Conservation (phyloP, 2,113 vertebrate genomes). For the Apteryx mantelli region DNA sequence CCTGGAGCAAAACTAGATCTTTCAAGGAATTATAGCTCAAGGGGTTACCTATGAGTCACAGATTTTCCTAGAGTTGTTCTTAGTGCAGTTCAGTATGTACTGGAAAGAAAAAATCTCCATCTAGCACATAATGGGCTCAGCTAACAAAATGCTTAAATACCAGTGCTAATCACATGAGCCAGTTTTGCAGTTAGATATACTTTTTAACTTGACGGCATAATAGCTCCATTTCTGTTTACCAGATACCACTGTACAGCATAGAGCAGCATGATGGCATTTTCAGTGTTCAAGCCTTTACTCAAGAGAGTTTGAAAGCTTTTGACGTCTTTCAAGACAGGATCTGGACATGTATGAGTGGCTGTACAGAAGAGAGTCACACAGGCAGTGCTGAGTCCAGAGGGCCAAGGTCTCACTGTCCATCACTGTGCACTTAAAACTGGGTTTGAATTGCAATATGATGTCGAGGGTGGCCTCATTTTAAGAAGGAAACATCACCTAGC, state of each 20-base stretch:
- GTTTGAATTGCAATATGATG: neutral
- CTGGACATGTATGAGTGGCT: neutral
- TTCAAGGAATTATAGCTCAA: neutral
- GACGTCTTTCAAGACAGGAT: neutral
- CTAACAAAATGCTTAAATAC: neutral
- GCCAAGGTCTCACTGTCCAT: neutral
- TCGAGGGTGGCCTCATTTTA: neutral
- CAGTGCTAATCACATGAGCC: neutral
- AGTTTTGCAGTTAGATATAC: neutral
- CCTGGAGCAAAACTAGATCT: neutral
- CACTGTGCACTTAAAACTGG: neutral
- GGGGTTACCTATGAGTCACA: neutral
- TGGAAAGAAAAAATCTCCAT: neutral
- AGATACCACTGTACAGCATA: neutral
- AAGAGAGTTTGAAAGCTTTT: neutral
- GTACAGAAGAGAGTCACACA: neutral
- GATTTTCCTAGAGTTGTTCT: neutral
- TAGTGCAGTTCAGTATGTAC: neutral
- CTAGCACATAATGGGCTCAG: neutral
- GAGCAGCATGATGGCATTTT: neutral
- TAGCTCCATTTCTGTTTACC: neutral
- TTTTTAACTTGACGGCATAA: neutral
- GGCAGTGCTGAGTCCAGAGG: neutral
- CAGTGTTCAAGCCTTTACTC: neutral
- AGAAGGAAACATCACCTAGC: neutral